phyloP scores from a whole-genome alignment of 2,888 invertebrate genomes.

The Clivina fossor region DNA sequence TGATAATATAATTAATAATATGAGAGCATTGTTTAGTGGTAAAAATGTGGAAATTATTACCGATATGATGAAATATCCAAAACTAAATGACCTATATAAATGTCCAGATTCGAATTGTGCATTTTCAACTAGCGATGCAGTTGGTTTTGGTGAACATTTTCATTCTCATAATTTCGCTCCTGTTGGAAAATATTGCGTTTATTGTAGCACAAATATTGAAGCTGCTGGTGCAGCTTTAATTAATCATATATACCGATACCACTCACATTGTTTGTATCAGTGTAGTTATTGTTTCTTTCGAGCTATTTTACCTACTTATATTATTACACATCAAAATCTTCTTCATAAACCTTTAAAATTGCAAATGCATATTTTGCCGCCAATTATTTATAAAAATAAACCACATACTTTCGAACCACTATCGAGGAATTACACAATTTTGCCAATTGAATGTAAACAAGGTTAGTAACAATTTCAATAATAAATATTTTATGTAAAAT shows the following conservation, averaged over 20 bases:
- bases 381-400: neutral
- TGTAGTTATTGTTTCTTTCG: slow-evolving; percentile 72
- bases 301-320: slow-evolving; percentile 61
- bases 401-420: neutral
- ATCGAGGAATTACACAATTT: slow-evolving; percentile 35
- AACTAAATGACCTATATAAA: slow-evolving; percentile 56
- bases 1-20: too few species aligned
- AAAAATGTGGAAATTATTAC: too few species aligned
- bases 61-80: slow-evolving; percentile 50
- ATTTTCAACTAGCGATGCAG: slow-evolving; percentile 51
- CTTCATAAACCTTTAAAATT: slow-evolving; percentile 46
- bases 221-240: too few species aligned
- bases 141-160: slow-evolving; percentile 53
- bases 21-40: too few species aligned
- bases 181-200: slow-evolving; percentile 57
- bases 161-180: slow-evolving; percentile 48
- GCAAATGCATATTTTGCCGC: slow-evolving; percentile 40
- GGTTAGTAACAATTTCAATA: too few species aligned
- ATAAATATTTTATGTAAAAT: too few species aligned
- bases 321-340: slow-evolving; percentile 60
- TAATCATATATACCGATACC: slow-evolving; percentile 62
- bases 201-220: too few species aligned
- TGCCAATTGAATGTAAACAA: slow-evolving; percentile 43
- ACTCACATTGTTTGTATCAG: slow-evolving; percentile 63
- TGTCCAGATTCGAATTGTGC: slow-evolving; percentile 59